Conservation (phyloP, 1,140 invertebrate genomes). For the Pseudomyrmex dendroicus region DNA sequence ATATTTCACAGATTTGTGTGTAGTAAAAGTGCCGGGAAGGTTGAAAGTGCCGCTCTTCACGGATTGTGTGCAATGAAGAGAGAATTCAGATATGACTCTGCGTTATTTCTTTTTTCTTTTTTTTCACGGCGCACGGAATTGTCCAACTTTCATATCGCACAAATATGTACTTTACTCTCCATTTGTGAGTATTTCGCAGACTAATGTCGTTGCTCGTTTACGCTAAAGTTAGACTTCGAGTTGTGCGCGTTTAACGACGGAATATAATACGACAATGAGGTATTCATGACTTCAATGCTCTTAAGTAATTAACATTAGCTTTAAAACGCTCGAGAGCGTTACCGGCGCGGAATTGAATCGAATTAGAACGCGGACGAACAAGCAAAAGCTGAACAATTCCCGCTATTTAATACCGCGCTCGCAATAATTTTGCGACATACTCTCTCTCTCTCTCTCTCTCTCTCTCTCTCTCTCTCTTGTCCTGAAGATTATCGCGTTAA, state of each 20-base stretch:
- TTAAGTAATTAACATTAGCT: conserved; percentile 46
- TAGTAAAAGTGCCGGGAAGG: too few relatives aligned
- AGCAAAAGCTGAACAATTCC: conserved; percentile 12
- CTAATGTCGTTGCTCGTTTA: conserved; percentile 14
- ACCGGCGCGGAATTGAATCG: conserved; percentile 12
- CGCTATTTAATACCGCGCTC: neutral
- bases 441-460: too few relatives aligned
- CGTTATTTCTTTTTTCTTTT: too few relatives aligned
- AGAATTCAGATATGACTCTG: too few relatives aligned
- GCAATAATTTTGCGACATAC: neutral
- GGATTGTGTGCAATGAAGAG: too few relatives aligned
- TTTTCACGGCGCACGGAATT: too few relatives aligned
- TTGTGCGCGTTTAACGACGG: conserved; percentile 23
- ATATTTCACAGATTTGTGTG: neutral
- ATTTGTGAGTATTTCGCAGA: neutral
- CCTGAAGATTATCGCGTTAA: neutral
- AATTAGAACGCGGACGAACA: conserved; percentile 21
- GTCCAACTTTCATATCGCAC: neutral
- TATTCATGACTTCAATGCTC: conserved; percentile 33
- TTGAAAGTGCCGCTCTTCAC: too few relatives aligned
- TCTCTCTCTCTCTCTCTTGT: neutral
- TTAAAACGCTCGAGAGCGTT: neutral
- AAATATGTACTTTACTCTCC: neutral
- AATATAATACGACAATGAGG: conserved; percentile 31
- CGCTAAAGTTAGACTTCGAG: conserved; percentile 21